A percentile compares a stretch with the other conserved stretches of the same genome.
phyloP scores from a whole-genome alignment of 2,888 invertebrate genomes.

The Dioctria linearis region DNA sequence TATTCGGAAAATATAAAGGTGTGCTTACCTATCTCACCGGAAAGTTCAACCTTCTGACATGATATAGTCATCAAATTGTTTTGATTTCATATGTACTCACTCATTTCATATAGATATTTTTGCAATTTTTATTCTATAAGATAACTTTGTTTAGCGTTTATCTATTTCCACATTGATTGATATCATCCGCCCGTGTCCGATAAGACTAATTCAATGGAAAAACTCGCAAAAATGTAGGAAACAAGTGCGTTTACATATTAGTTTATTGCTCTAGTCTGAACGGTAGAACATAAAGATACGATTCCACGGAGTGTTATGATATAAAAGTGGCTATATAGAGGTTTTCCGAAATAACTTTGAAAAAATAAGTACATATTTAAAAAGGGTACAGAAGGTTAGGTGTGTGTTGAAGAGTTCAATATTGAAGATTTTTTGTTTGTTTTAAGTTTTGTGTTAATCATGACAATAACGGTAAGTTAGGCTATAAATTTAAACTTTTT shows the following conservation, averaged over 20 bases:
- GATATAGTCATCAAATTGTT: background rate
- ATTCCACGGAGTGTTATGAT: background rate
- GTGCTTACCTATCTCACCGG: background rate
- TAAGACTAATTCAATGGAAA: background rate
- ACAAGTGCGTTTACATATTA: background rate
- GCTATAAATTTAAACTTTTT: background rate
- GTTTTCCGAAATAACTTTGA: too few relatives aligned
- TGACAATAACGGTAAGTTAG: background rate
- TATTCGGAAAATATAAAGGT: background rate
- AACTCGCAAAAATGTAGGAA: background rate
- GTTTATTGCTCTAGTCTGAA: background rate
- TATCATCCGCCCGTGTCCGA: background rate
- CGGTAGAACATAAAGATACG: background rate
- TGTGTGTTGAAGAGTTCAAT: too few relatives aligned
- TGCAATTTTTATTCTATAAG: background rate
- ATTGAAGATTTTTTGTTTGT: background rate
- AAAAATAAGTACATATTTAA: too few relatives aligned
- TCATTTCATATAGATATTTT: background rate
- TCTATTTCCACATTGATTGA: background rate
- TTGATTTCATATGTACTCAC: background rate
- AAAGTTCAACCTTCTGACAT: background rate
- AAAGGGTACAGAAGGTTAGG: too few relatives aligned
- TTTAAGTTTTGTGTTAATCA: background rate
- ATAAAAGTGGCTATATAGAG: too few relatives aligned
- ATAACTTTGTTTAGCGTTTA: background rate